phyloP scores from a whole-genome alignment of 1,140 invertebrate genomes.

The Nautilus pompilius region DNA sequence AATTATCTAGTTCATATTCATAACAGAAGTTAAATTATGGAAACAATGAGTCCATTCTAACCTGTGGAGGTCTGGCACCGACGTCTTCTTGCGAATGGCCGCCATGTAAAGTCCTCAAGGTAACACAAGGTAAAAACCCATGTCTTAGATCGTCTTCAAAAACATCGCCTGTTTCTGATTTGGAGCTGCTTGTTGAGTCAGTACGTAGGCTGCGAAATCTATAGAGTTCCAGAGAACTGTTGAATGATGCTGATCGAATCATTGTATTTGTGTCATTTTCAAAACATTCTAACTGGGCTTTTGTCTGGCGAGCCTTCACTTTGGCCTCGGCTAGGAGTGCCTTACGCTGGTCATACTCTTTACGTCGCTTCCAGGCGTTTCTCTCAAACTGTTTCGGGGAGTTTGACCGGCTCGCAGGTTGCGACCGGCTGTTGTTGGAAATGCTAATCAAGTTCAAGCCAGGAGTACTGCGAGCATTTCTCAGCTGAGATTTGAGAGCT shows the following conservation, averaged over 20 bases:
- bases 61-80: too few species aligned
- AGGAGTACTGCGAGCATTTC: slow-evolving; percentile 14
- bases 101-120: too few species aligned
- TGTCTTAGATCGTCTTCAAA: too few species aligned
- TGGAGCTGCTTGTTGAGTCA: slow-evolving; percentile 20
- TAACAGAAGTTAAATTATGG: too few species aligned
- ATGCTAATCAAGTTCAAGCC: slow-evolving; percentile 37
- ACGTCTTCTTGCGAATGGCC: too few species aligned
- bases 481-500: slow-evolving; percentile 24
- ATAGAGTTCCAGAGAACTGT: slow-evolving; percentile 29
- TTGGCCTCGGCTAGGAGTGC: slow-evolving; percentile 71
- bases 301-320: slow-evolving; percentile 26
- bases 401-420: slow-evolving; percentile 34
- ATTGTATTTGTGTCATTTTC: slow-evolving; percentile 22
- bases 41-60: too few species aligned
- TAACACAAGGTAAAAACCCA: too few species aligned
- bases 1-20: too few species aligned
- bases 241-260: slow-evolving; percentile 42
- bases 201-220: slow-evolving; percentile 18
- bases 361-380: slow-evolving; percentile 87
- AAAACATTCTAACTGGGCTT: slow-evolving; percentile 14
- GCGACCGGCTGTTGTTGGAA: slow-evolving; percentile 21
- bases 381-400: slow-evolving; percentile 65
- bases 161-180: slow-evolving; percentile 36
- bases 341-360: slow-evolving; percentile 87